Evolutionary conservation across 1,140 invertebrate genomes (phyloP), one percentile per base, ranked within the genome.

Genomic region (Drosophila nigrodunni): DNA sequence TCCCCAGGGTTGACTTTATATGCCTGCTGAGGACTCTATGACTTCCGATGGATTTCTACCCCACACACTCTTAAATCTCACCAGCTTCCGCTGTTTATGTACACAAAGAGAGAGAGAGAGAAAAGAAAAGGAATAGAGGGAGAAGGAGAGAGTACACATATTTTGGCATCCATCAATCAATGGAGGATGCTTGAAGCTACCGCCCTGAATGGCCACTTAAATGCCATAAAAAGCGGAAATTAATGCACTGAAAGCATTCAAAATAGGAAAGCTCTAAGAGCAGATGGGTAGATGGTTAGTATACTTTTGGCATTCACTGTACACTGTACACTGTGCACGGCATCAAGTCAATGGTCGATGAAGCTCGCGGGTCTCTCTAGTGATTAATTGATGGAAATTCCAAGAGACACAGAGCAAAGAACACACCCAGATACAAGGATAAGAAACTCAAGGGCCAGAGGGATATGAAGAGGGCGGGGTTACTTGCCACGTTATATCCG

Each of bases 201-300:
- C 15, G 7, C 61, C 21, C n/a, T 59, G 57, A 79, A 81, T 83
- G 80, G 71, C 82, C 82, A 88, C 82, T 88, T 83, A 72, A 72
- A 82, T 77, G 82, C 65, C 58, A 73, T 73, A 75, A 78, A 87
- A 86, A 76, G 82, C 83, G 83, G 77, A 87, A 87, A 87, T 87
- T 87, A 88, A 87, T 87, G 85, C 83, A 88, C 77, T 88, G 61
- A 88, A 88, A 69, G 69, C 79, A 87, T 86, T 87, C 60, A 77
- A 87, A 77, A 15, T 37, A 15, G 49, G 8, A 21, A 8, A 72
- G 65, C 66, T 15, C 15, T 35, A 66, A 55, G 13, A 68, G 41
- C 15, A n/a, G 43, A 43, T 52, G 9, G 11, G 4, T 9, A 43
- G 57, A 35, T n/a, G 11, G 10, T 30, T 30, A 30, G 25, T 52